phyloP scores from a whole-genome alignment of 1,140 invertebrate species.

The Eumaeus atala region DNA sequence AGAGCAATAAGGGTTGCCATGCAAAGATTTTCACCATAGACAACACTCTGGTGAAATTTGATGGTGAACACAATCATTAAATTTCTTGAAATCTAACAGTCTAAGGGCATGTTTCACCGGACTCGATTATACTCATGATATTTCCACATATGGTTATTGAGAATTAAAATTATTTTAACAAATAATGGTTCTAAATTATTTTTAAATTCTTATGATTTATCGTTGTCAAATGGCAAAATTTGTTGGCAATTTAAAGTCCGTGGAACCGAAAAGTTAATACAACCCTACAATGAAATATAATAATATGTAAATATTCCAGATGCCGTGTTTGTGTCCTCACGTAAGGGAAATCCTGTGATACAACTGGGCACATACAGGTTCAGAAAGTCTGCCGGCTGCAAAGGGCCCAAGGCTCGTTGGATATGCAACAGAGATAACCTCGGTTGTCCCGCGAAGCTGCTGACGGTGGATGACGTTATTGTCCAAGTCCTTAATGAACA shows the following conservation, averaged over 20 bases:
- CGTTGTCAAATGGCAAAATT: too few species aligned
- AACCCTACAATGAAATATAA: too few species aligned
- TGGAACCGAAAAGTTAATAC: too few species aligned
- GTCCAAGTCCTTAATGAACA: conserved; percentile 20
- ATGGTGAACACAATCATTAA: conserved; percentile 24
- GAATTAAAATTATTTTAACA: too few species aligned
- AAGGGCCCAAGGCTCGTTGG: conserved; percentile 31
- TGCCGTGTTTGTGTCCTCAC: conserved; percentile 20
- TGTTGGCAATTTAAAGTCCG: too few species aligned
- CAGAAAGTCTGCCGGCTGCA: conserved; percentile 37
- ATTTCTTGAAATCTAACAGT: not conserved
- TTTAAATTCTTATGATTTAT: too few species aligned
- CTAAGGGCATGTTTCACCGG: too few species aligned
- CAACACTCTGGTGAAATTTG: conserved; percentile 15
- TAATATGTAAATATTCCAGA: too few species aligned
- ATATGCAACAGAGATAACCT: conserved; percentile 29
- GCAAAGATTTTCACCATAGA: conserved; percentile 20
- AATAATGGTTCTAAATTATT: too few species aligned
- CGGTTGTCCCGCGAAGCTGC: conserved; percentile 34
- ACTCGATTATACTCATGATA: too few species aligned
- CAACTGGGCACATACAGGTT: conserved; percentile 33
- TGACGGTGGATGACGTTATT: conserved; percentile 29
- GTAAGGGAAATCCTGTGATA: conserved; percentile 30
- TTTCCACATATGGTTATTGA: too few species aligned
- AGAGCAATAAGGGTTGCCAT: conserved; percentile 18